Evolutionary conservation across 2,113 vertebrate species (phyloP).

Genomic region (Echinops telfairi): DNA sequence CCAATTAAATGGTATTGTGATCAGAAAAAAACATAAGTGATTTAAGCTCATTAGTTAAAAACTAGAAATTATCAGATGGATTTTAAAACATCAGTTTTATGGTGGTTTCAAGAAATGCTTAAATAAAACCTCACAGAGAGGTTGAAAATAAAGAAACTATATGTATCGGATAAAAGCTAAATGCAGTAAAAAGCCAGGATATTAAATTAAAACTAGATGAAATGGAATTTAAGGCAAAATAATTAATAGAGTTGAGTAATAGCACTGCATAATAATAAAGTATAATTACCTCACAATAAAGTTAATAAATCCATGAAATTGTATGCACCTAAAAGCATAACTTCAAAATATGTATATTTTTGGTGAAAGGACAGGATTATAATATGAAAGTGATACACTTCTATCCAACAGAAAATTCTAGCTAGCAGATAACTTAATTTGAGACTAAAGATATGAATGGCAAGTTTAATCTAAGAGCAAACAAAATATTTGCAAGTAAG

Average conservation of each 20-base stretch:
- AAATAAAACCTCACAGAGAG: slow-evolving; percentile 54
- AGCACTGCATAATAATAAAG: slow-evolving; percentile 16
- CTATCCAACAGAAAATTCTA: slow-evolving; percentile 44
- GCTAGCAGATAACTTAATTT: background rate
- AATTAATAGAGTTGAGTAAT: slow-evolving; percentile 60
- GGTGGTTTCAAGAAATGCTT: slow-evolving; percentile 41
- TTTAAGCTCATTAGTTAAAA: slow-evolving; percentile 53
- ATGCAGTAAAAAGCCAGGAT: slow-evolving; percentile 65
- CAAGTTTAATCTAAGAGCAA: slow-evolving; percentile 37
- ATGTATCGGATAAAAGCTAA: slow-evolving; percentile 12
- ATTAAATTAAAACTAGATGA: slow-evolving; percentile 63
- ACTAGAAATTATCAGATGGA: background rate
- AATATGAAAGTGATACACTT: background rate
- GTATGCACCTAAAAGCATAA: background rate
- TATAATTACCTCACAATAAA: slow-evolving; percentile 59
- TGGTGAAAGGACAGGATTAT: background rate
- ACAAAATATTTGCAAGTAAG: slow-evolving; percentile 13
- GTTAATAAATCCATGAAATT: slow-evolving; percentile 30
- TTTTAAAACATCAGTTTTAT: slow-evolving; percentile 34
- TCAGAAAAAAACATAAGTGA: slow-evolving; percentile 30
- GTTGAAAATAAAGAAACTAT: slow-evolving; percentile 44
- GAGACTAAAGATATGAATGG: slow-evolving; percentile 44
- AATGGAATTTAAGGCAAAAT: slow-evolving; percentile 68
- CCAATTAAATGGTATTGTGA: background rate
- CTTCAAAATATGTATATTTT: slow-evolving; percentile 28